phyloP scores from a whole-genome alignment of 1,140 invertebrate genomes.

The Asbolus verrucosus region DNA sequence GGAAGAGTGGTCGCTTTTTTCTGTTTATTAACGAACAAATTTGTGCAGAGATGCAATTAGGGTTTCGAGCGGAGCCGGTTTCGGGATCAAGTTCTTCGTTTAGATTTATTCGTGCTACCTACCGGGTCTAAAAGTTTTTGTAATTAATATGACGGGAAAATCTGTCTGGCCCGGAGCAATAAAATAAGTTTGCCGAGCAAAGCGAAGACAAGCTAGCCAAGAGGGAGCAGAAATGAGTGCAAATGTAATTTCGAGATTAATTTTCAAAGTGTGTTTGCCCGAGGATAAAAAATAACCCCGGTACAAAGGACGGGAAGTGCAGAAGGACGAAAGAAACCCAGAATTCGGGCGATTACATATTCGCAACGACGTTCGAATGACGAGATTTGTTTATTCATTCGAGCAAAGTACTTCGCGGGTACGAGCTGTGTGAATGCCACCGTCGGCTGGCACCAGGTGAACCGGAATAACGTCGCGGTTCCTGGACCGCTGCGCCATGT shows the following conservation, averaged over 20 bases:
- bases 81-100: not conserved
- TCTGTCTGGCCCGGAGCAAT: slow-evolving; percentile 54
- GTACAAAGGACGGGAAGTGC: slow-evolving; percentile 15
- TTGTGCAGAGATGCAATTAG: slow-evolving; percentile 2
- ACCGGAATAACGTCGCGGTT: too few species aligned
- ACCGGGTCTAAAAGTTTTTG: slow-evolving; percentile 47
- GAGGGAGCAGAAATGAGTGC: slow-evolving; percentile 51
- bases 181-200: slow-evolving; percentile 55
- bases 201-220: slow-evolving; percentile 49
- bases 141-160: slow-evolving; percentile 58
- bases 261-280: slow-evolving; percentile 47
- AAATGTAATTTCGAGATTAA: slow-evolving; percentile 50
- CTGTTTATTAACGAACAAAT: slow-evolving; percentile 14
- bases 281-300: slow-evolving; percentile 35
- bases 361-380: too few species aligned
- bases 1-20: not conserved
- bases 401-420: slow-evolving; percentile 53
- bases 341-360: too few species aligned
- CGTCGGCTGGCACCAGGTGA: slow-evolving; percentile 52
- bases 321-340: too few species aligned
- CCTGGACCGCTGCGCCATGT: too few species aligned
- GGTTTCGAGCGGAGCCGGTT: not conserved
- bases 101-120: slow-evolving; percentile 20
- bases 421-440: slow-evolving; percentile 41
- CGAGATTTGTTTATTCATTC: slow-evolving; percentile 46